Evolutionary conservation across 2,113 vertebrate genomes (phyloP).

Genomic region (Notothenia coriiceps): DNA sequence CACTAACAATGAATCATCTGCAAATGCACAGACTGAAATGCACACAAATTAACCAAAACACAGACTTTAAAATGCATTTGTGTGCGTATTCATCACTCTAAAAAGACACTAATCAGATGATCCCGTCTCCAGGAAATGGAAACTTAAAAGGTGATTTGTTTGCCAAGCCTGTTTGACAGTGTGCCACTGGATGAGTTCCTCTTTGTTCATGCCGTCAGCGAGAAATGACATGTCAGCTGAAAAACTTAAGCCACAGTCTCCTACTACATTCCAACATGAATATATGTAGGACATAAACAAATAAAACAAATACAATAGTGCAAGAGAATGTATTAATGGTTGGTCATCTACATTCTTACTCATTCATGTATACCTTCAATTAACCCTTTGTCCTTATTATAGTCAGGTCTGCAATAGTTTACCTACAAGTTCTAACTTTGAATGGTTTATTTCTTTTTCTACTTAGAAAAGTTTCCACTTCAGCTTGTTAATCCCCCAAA

Average conservation of each 20-base stretch:
- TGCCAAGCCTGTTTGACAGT: not conserved
- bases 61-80: not conserved
- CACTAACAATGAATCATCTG: not conserved
- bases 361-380: slow-evolving; percentile 35
- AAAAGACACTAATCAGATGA: slow-evolving; percentile 1
- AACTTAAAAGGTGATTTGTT: slow-evolving; percentile 22
- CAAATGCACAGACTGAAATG: slow-evolving; percentile 1
- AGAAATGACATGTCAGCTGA: too few relatives aligned
- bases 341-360: not conserved
- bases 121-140: not conserved
- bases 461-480: slow-evolving; percentile 77
- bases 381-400: slow-evolving; percentile 6
- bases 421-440: slow-evolving; percentile 38
- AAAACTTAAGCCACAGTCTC: too few relatives aligned
- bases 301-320: too few relatives aligned
- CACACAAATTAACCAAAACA: not conserved
- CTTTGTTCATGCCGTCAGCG: not conserved
- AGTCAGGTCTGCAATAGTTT: slow-evolving; percentile 37
- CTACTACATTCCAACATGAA: too few relatives aligned
- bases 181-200: slow-evolving; percentile 2
- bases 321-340: not conserved
- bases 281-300: too few relatives aligned
- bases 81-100: not conserved
- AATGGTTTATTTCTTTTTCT: slow-evolving; percentile 69
- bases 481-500: slow-evolving; percentile 76